Conservation (phyloP, 2,797 vertebrate species). For the Acrossocheilus wenchowensis region DNA sequence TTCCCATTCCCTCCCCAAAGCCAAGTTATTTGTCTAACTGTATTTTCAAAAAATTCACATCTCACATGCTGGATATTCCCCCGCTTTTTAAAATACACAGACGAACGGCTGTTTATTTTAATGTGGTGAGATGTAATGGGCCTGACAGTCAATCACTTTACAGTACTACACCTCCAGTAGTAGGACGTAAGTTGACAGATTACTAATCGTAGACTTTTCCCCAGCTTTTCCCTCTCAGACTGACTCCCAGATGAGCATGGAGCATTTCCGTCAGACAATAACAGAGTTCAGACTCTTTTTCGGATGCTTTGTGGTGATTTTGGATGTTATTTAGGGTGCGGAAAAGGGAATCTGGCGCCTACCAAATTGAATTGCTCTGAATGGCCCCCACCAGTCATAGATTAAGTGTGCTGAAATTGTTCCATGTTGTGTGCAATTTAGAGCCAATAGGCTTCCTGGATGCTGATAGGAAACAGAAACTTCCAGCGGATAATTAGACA, state of each 20-base stretch:
- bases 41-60: slow-evolving; percentile 30
- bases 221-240: not conserved
- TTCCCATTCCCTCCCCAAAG: not conserved
- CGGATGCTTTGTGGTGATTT: slow-evolving; percentile 39
- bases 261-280: slow-evolving; percentile 14
- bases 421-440: slow-evolving; percentile 41
- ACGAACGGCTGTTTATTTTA: slow-evolving; percentile 51
- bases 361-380: slow-evolving; percentile 30
- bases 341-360: slow-evolving; percentile 24
- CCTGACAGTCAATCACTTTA: slow-evolving; percentile 7
- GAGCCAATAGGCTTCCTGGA: slow-evolving; percentile 13
- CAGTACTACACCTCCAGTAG: slow-evolving; percentile 8
- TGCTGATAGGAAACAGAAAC: slow-evolving; percentile 41
- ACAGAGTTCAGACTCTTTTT: slow-evolving; percentile 30
- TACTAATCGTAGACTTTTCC: slow-evolving; percentile 32
- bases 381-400: slow-evolving; percentile 28
- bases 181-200: slow-evolving; percentile 30
- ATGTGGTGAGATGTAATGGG: slow-evolving; percentile 24
- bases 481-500: slow-evolving; percentile 9
- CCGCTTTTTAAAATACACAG: slow-evolving; percentile 39
- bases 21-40: slow-evolving; percentile 18
- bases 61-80: slow-evolving; percentile 28
- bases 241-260: slow-evolving; percentile 39
- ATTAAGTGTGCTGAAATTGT: slow-evolving; percentile 32
- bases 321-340: slow-evolving; percentile 21